Conservation (phyloP, 2,797 vertebrate genomes). For the Sebastes taczanowskii region DNA sequence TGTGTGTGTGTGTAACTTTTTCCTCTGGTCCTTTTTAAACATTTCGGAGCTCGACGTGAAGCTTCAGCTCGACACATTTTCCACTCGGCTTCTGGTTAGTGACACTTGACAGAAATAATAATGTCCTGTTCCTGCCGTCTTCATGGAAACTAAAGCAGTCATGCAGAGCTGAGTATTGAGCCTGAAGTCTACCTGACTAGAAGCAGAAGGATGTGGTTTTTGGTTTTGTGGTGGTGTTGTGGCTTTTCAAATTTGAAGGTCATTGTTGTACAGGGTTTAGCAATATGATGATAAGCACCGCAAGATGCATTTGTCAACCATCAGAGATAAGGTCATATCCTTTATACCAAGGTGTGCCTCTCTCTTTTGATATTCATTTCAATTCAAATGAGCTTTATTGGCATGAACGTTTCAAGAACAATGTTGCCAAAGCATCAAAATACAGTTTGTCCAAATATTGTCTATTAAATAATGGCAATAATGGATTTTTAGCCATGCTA, state of each 20-base stretch:
- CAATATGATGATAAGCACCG: not conserved
- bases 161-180: not conserved
- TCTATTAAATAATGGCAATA: too few relatives aligned
- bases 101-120: slow-evolving; percentile 1
- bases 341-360: not conserved
- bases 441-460: too few relatives aligned
- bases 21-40: not conserved
- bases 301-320: not conserved
- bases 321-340: not conserved
- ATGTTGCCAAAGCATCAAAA: too few relatives aligned
- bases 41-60: not conserved
- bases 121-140: not conserved
- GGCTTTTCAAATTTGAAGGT: not conserved
- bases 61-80: slow-evolving; percentile 18
- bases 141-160: slow-evolving; percentile 4
- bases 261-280: not conserved
- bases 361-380: not conserved
- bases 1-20: not conserved
- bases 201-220: not conserved
- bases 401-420: not conserved
- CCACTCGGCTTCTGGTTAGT: not conserved
- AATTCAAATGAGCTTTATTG: not conserved
- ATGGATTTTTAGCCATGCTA: too few relatives aligned
- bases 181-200: not conserved
- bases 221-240: not conserved